These are phyloP conservation scores for Semotilus atromaculatus DNA, from an alignment of 2,797 vertebrate species.

Conservation along the genomic window DNA sequence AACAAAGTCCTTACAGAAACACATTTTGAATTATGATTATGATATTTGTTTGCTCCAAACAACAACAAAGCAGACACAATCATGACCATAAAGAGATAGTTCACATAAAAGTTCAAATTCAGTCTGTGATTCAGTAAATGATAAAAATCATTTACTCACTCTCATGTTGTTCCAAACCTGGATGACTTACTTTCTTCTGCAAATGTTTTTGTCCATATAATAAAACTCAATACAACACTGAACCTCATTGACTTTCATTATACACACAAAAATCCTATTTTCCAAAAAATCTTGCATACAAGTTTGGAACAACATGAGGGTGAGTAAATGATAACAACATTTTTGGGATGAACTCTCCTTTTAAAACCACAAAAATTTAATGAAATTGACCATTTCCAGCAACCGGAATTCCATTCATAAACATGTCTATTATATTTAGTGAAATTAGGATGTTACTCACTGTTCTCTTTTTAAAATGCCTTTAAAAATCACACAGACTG, in stretches of 20 bases:
- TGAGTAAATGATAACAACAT: not conserved
- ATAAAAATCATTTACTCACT: not conserved
- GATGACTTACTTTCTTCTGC: not conserved
- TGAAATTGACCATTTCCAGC: not conserved
- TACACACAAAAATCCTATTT: not conserved
- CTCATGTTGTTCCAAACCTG: not conserved
- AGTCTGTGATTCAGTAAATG: too few relatives aligned
- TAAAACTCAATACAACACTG: not conserved
- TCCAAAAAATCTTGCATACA: not conserved
- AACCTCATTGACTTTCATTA: not conserved
- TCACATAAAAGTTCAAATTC: not conserved
- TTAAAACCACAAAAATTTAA: not conserved
- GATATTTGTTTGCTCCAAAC: not conserved
- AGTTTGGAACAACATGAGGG: not conserved
- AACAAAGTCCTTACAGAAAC: not conserved
- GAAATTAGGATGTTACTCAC: not conserved
- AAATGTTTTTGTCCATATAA: not conserved
- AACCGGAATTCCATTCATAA: not conserved
- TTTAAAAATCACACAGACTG: not conserved
- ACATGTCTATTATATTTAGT: not conserved
- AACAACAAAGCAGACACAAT: not conserved
- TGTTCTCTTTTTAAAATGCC: not conserved
- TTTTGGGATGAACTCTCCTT: not conserved
- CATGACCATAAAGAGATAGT: not conserved
- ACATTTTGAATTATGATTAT: conserved; percentile 4